Evolutionary conservation across 2,888 invertebrate species (phyloP).

Genomic region (Keiferia lycopersicella): DNA sequence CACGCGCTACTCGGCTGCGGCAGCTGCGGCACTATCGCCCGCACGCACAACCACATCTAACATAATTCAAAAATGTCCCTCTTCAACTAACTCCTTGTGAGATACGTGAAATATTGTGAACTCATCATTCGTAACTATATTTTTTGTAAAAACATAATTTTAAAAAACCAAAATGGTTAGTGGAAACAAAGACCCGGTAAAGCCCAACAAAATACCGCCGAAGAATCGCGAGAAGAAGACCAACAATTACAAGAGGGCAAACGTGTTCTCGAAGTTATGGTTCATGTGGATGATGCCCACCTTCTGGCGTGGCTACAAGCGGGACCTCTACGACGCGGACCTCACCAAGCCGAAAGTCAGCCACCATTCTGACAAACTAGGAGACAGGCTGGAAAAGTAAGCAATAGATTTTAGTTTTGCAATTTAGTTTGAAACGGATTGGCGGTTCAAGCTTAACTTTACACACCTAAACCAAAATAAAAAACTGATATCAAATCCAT

Average conservation of each 20-base stretch:
- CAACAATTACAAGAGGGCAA: conserved; percentile 72
- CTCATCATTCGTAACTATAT: conserved; percentile 34
- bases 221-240: conserved; percentile 73
- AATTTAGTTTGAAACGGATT: too few species aligned
- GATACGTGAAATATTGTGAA: conserved; percentile 39
- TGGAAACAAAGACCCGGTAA: conserved; percentile 69
- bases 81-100: conserved; percentile 48
- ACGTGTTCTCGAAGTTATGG: conserved; percentile 69
- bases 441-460: too few species aligned
- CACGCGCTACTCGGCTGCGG: conserved; percentile 53
- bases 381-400: conserved; percentile 83
- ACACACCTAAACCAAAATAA: too few species aligned
- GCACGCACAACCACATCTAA: conserved; percentile 35
- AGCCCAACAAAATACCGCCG: conserved; percentile 70
- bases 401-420: conserved; percentile 42
- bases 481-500: too few species aligned
- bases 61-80: conserved; percentile 55
- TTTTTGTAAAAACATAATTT: conserved; percentile 29
- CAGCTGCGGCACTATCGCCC: conserved; percentile 41
- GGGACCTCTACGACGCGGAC: conserved; percentile 85
- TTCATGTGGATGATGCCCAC: conserved; percentile 80
- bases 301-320: conserved; percentile 82
- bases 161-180: conserved; percentile 67
- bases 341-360: conserved; percentile 85
- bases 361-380: conserved; percentile 84